These are phyloP conservation scores for Epinotia demarniana DNA, from an alignment of 2,888 invertebrate species.

Conservation along the genomic window DNA sequence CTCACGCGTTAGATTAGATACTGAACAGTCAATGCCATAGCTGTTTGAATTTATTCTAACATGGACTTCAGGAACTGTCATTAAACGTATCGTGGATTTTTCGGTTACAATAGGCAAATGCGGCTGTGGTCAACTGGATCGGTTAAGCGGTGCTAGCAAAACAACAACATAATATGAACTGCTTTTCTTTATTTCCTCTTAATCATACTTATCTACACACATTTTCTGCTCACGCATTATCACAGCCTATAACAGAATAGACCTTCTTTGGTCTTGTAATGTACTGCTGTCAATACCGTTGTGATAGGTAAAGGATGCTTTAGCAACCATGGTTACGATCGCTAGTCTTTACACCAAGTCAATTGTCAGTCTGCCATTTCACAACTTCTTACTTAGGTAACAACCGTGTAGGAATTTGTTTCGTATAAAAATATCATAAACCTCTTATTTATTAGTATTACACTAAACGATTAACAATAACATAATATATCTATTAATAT, in stretches of 20 bases:
- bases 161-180: slow-evolving; percentile 12
- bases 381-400: slow-evolving; percentile 9
- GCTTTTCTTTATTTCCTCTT: slow-evolving; percentile 27
- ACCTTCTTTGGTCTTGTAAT: slow-evolving; percentile 47
- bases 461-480: slow-evolving; percentile 25
- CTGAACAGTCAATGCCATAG: too few species aligned
- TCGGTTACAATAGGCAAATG: neutral
- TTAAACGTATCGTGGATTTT: too few species aligned
- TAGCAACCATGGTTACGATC: neutral
- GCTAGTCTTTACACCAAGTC: neutral
- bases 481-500: neutral
- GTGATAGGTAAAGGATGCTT: neutral
- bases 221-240: slow-evolving; percentile 53
- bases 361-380: neutral
- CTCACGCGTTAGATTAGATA: too few species aligned
- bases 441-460: slow-evolving; percentile 21
- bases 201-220: slow-evolving; percentile 12
- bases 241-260: slow-evolving; percentile 69
- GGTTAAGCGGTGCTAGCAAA: neutral
- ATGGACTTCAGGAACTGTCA: too few species aligned
- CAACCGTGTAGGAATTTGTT: slow-evolving; percentile 12
- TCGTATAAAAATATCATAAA: slow-evolving; percentile 25
- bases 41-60: too few species aligned
- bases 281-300: neutral
- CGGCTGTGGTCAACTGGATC: neutral